Evolutionary conservation across 2,797 vertebrate genomes (phyloP).

Genomic region (Myotis vivesi): DNA sequence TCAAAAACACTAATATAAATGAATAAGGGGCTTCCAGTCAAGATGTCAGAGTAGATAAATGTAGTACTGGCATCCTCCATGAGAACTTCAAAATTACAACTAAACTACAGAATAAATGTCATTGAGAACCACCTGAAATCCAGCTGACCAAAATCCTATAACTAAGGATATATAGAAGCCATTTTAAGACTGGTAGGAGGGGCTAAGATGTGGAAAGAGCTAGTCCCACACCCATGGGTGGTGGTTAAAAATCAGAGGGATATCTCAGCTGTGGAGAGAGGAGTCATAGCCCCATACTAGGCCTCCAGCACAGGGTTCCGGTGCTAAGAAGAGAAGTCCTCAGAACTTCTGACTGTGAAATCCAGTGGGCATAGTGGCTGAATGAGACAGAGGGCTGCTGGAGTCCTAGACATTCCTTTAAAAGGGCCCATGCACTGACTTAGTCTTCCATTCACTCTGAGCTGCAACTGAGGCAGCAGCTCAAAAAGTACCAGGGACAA

Average conservation of each 20-base stretch:
- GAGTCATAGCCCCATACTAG: neutral
- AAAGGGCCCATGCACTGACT: neutral
- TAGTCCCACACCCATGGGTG: neutral
- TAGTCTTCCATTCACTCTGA: neutral
- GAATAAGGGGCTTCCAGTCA: neutral
- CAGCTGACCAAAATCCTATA: neutral
- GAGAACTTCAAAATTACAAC: neutral
- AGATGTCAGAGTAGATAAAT: neutral
- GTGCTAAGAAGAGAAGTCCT: neutral
- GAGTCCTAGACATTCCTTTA: neutral
- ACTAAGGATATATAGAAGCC: neutral
- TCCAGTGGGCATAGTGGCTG: neutral
- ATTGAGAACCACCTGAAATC: neutral
- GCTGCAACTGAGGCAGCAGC: neutral
- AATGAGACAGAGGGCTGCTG: neutral
- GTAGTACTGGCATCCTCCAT: neutral
- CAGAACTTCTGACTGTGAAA: neutral
- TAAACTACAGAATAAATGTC: neutral
- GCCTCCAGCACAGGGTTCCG: neutral
- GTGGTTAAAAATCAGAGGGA: neutral
- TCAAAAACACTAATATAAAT: neutral
- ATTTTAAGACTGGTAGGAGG: neutral
- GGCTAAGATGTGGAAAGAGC: neutral
- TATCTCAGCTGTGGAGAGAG: neutral
- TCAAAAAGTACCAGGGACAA: neutral